phyloP scores from a whole-genome alignment of 2,797 vertebrate genomes.

The Onychomys arenicola region DNA sequence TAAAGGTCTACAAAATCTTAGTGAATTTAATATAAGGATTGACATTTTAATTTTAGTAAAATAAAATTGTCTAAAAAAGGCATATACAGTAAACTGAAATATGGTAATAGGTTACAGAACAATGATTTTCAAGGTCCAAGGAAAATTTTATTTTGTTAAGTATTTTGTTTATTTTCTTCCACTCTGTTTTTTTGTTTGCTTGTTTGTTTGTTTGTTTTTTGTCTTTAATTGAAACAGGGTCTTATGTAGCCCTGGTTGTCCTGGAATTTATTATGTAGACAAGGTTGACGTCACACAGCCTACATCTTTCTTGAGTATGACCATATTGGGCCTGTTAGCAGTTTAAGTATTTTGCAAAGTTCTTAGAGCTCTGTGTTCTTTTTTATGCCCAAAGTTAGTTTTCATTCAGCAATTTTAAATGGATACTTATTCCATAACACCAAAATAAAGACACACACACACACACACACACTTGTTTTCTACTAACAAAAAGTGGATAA shows the following conservation, averaged over 20 bases:
- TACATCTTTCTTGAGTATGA: background rate
- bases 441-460: background rate
- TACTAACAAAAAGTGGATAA: slow-evolving; percentile 31
- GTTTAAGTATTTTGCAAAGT: slow-evolving; percentile 35
- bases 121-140: slow-evolving; percentile 21
- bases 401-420: slow-evolving; percentile 18
- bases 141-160: slow-evolving; percentile 48
- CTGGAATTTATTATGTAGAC: background rate
- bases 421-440: background rate
- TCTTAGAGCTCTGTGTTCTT: background rate
- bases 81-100: background rate
- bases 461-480: background rate
- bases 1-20: slow-evolving; percentile 32
- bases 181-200: background rate
- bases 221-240: background rate
- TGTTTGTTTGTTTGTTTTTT: background rate
- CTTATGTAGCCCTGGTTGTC: too few species aligned
- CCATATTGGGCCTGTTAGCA: background rate
- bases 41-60: slow-evolving; percentile 1
- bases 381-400: slow-evolving; percentile 21
- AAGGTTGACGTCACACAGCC: background rate
- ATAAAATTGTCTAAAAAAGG: slow-evolving; percentile 12
- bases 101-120: background rate
- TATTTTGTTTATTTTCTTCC: background rate
- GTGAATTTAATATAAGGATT: background rate